Conservation (phyloP, 2,888 invertebrate genomes). For the Cotesia congregata region DNA sequence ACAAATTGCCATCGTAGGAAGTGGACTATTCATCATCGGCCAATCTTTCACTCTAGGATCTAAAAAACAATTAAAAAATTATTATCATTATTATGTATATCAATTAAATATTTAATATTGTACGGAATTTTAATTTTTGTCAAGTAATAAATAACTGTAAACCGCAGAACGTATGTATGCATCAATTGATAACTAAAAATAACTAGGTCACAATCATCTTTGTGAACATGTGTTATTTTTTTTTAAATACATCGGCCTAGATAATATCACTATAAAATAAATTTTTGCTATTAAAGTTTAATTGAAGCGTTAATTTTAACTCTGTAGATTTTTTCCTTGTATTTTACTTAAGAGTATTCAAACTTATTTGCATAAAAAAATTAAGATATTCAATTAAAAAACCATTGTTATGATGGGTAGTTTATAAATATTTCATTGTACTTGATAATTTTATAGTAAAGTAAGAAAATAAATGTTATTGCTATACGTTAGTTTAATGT, state of each 20-base stretch:
- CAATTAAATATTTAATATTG: background rate
- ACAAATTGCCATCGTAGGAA: slow-evolving; percentile 88
- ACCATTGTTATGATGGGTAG: no score
- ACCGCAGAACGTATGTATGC: background rate
- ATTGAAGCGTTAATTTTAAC: no score
- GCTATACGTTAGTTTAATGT: no score
- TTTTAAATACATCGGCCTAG: background rate
- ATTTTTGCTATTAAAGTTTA: no score
- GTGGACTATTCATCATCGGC: slow-evolving; percentile 91
- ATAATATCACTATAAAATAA: no score
- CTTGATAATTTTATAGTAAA: no score
- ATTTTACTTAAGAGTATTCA: no score
- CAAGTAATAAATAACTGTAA: background rate
- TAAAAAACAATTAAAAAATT: slow-evolving; percentile 63
- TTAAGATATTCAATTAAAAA: no score
- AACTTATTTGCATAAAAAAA: no score
- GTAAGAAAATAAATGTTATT: no score
- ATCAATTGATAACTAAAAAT: background rate
- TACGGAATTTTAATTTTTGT: background rate
- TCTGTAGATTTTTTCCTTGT: no score
- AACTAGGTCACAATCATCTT: background rate
- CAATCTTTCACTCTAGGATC: slow-evolving; percentile 92
- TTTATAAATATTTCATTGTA: no score
- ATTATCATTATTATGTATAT: background rate
- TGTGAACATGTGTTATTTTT: background rate